Evolutionary conservation across 2,888 invertebrate genomes (phyloP).

Genomic region (Pachycephus smyrnensis): DNA sequence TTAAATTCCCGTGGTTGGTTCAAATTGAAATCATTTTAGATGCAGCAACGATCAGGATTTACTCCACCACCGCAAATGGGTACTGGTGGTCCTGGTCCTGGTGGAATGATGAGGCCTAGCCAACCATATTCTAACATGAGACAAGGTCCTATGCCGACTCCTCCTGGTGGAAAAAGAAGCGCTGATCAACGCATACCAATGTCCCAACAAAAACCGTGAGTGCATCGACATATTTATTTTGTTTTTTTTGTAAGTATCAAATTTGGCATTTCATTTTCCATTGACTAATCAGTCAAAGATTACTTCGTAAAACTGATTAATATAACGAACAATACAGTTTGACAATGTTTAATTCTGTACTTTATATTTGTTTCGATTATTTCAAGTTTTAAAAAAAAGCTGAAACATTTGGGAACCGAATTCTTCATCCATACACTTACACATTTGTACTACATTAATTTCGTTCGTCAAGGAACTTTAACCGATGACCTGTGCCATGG

Average conservation of each 20-base stretch:
- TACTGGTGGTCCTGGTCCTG: slow-evolving; percentile 66
- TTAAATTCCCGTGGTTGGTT: neutral
- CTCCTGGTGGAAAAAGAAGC: slow-evolving; percentile 74
- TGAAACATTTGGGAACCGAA: neutral
- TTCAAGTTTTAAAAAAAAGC: neutral
- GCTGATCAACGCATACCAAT: slow-evolving; percentile 73
- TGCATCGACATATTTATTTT: slow-evolving; percentile 44
- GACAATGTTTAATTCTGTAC: slow-evolving; percentile 39
- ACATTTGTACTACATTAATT: neutral
- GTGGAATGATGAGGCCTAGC: slow-evolving; percentile 72
- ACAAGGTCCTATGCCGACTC: slow-evolving; percentile 71
- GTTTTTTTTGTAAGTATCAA: slow-evolving; percentile 16
- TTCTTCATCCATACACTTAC: neutral
- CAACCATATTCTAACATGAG: slow-evolving; percentile 73
- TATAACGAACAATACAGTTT: slow-evolving; percentile 14
- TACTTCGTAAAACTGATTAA: neutral
- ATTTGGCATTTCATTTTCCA: slow-evolving; percentile 21
- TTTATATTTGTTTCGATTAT: neutral
- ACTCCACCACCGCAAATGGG: slow-evolving; percentile 75
- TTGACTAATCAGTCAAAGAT: slow-evolving; percentile 8
- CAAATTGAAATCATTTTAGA: slow-evolving; percentile 42
- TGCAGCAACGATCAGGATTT: slow-evolving; percentile 77
- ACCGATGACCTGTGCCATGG: neutral
- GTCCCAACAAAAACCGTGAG: slow-evolving; percentile 74
- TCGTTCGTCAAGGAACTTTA: neutral